Evolutionary conservation across 2,113 vertebrate genomes (phyloP), one percentile per base, ranked within the genome.

Genomic region (Nesoenas mayeri): DNA sequence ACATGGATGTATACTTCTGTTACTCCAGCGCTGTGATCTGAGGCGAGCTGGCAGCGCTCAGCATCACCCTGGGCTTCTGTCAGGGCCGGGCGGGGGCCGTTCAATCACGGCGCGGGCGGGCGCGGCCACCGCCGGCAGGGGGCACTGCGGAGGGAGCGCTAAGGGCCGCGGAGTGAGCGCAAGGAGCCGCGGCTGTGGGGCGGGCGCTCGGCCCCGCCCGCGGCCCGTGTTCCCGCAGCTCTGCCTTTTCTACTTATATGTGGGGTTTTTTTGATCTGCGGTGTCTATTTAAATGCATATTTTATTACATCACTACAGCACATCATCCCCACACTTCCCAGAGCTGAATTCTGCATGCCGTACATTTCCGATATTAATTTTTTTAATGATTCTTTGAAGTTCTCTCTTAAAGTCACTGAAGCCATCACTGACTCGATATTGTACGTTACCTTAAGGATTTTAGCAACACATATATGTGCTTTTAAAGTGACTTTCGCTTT

Each of bases 21-120:
- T 96, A 71, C 75, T 95, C 80, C 85, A 81, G 64, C 60, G 89
- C 92, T 93, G 95, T 98, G 98, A 98, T 98, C 97, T 98, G 98
- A 98, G 97, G 73, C 34, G 98, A 98, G 96, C 95, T 98, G 98
- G 98, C 98, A 99, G 98, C 95, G 94, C 66, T 85, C 85, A 82
- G 96, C 95, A 96, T 97, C 98, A 98, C 98, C 98, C 97, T 88
- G 78, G 95, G 98, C 98, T 97, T 96, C 64, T 98, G 98, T 98
- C 98, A 98, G 97, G 97, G 95, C 95, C 64, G 90, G 96, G 97
- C 93, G 89, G 84, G 89, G 94, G 83, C 85, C 88, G 80, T 81
- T 97, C 98, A 97, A 98, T 98, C 98, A 98, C 97, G 95, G 97
- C 97, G 97, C 97, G 38, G 89, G 96, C 73, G 95, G 91, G 95